These are phyloP conservation scores for Aspiorhynchus laticeps DNA, from an alignment of 2,113 vertebrate genomes.

Conservation along the genomic window DNA sequence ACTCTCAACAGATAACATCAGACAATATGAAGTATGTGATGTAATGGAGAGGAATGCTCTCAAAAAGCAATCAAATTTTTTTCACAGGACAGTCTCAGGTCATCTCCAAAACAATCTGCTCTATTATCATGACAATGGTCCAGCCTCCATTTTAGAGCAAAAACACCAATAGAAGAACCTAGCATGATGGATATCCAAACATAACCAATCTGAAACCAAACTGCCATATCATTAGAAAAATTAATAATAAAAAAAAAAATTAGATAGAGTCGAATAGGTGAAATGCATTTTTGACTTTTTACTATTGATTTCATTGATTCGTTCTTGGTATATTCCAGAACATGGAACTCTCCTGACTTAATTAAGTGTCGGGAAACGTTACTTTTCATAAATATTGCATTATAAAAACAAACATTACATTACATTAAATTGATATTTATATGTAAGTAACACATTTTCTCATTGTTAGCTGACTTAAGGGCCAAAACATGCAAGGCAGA, in stretches of 20 bases:
- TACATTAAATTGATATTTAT: background rate
- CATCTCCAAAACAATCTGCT: constrained; percentile 61
- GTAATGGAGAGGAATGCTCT: constrained; percentile 51
- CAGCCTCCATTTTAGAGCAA: constrained; percentile 54
- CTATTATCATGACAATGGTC: constrained; percentile 57
- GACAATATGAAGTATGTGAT: constrained; percentile 66
- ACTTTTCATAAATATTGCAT: background rate
- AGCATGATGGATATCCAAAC: background rate
- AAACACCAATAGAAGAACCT: constrained; percentile 30
- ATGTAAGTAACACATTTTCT: background rate
- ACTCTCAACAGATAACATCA: constrained; percentile 60
- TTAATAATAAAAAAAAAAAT: background rate
- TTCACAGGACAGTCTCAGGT: constrained; percentile 60
- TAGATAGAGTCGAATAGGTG: background rate
- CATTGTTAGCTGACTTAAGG: background rate
- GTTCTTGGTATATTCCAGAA: background rate
- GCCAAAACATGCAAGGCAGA: background rate
- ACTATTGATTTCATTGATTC: background rate
- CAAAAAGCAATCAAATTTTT: constrained; percentile 61
- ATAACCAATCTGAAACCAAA: background rate
- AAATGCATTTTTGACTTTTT: background rate
- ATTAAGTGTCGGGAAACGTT: background rate
- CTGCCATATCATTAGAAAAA: background rate
- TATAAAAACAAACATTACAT: background rate
- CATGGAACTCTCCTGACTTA: too few species aligned